Base-by-base conservation (phyloP, 2,888 invertebrate genomes). In the Coleophora flavipennella region DNA sequence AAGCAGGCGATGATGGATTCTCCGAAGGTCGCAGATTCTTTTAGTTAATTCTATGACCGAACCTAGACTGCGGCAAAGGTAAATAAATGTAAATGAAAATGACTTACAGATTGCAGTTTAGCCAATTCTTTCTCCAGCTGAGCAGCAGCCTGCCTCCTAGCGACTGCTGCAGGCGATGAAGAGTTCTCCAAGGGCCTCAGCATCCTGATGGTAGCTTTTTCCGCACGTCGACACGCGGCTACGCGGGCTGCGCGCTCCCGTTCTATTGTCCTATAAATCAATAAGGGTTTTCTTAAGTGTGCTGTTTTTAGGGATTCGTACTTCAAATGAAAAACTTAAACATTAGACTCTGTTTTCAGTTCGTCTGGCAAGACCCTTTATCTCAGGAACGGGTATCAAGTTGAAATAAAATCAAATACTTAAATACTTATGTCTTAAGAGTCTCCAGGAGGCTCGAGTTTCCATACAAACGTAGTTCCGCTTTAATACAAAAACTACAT, bases 191-290 rank as follows among this genome's bases (percentile, higher is more conserved):
- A 57, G 0, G 84, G 81, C 0, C 80, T 67, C 6, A 84, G 65
- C 27, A 58, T 45, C 1, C 70, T 56, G 13, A 74, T 46, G 0
- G 73, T 44, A 1, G 62, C 65, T 2, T 63, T 59, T 46, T 74
- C 73, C 0, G 77, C 76, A 14, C 59, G 57, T 4, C 70, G 60
- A 14, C 72, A 71, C 32, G 81, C 78, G 0, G 73, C 62, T 29
- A 75, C 50, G 1, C 84, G 77, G 0, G 78, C 80, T 0, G 71
- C 58, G 0, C 79, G 69, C 52, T 85, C 84, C 28, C 76, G 65
- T 10, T 84, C 78, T 47, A 84, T 59, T 1, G 71, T 71, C 76
- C 84, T 84, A 52, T 1, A 31, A 1, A 20, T n/a, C 13, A 10
- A 34, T 1, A 1, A 4, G 33, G 27, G 7, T 1, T 33, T 33